phyloP scores from a whole-genome alignment of 2,888 invertebrate species.

The Ectemnius lituratus region DNA sequence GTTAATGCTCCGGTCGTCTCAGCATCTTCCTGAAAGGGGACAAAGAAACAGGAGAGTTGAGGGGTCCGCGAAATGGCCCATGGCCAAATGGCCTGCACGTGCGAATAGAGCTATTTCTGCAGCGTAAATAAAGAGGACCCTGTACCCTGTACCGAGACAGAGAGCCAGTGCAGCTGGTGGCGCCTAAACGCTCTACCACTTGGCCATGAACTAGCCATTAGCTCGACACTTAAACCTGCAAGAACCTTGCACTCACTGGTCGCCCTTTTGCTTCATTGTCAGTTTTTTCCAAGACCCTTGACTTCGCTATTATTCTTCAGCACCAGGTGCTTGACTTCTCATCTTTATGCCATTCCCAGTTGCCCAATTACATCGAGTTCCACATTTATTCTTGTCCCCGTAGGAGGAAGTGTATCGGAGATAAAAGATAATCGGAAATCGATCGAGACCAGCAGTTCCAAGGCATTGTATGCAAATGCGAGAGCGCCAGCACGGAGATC shows the following conservation, averaged over 20 bases:
- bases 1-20: constrained; percentile 19
- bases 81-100: constrained; percentile 61
- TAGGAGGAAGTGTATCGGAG: not conserved
- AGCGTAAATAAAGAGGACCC: constrained; percentile 49
- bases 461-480: constrained; percentile 17
- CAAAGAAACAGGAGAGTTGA: constrained; percentile 32
- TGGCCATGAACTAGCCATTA: constrained; percentile 51
- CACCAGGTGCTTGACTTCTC: too few species aligned
- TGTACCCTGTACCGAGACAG: constrained; percentile 20
- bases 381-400: too few species aligned
- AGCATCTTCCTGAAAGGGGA: constrained; percentile 31
- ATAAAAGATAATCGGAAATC: constrained; percentile 3
- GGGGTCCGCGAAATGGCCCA: constrained; percentile 50
- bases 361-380: too few species aligned
- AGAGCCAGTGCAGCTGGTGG: constrained; percentile 30
- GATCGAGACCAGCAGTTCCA: not conserved
- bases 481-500: not conserved
- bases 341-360: too few species aligned
- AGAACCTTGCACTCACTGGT: constrained; percentile 5
- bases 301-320: too few species aligned
- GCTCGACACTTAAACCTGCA: constrained; percentile 18
- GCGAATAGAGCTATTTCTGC: constrained; percentile 60
- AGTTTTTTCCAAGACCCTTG: too few species aligned
- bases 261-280: too few species aligned
- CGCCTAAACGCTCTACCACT: constrained; percentile 50